phyloP scores from a whole-genome alignment of 2,888 invertebrate species.

The Drosophila algonquin region DNA sequence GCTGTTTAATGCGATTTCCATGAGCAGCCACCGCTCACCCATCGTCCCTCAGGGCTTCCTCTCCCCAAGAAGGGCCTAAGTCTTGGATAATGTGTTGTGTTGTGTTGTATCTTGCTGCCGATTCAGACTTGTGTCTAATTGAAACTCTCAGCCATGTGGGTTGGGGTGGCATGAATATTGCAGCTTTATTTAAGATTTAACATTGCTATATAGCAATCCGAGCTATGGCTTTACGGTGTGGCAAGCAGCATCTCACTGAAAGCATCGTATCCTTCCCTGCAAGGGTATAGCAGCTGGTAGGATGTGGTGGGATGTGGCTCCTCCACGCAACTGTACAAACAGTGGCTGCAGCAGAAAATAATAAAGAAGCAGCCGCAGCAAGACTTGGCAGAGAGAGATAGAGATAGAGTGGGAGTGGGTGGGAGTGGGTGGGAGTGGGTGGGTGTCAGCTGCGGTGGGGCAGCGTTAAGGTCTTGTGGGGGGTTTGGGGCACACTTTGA shows the following conservation, averaged over 20 bases:
- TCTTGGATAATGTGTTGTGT: conserved; percentile 32
- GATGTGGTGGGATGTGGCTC: conserved; percentile 24
- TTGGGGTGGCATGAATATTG: conserved; percentile 50
- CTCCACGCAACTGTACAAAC: conserved; percentile 77
- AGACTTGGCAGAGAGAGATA: not conserved
- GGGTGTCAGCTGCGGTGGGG: not conserved
- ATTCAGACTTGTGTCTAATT: conserved; percentile 47
- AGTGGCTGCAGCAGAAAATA: conserved; percentile 61
- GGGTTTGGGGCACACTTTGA: conserved; percentile 43
- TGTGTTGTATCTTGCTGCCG: conserved; percentile 14
- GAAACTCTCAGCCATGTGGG: conserved; percentile 32
- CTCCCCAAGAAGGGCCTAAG: conserved; percentile 13
- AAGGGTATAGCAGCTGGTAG: not conserved
- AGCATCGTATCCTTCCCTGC: not conserved
- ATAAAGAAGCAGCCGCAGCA: conserved; percentile 41
- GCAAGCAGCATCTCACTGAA: not conserved
- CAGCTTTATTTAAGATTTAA: conserved; percentile 55
- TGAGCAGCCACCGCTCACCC: conserved; percentile 5
- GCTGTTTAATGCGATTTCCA: conserved; percentile 38
- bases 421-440: not conserved
- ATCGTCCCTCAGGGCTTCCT: conserved; percentile 1
- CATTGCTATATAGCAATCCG: no score
- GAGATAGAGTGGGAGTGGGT: no score
- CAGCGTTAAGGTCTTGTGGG: no score
- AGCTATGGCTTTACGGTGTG: no score